These are phyloP conservation scores for Platycheirus rosarum DNA, from an alignment of 2,888 invertebrate genomes.

Conservation along the genomic window DNA sequence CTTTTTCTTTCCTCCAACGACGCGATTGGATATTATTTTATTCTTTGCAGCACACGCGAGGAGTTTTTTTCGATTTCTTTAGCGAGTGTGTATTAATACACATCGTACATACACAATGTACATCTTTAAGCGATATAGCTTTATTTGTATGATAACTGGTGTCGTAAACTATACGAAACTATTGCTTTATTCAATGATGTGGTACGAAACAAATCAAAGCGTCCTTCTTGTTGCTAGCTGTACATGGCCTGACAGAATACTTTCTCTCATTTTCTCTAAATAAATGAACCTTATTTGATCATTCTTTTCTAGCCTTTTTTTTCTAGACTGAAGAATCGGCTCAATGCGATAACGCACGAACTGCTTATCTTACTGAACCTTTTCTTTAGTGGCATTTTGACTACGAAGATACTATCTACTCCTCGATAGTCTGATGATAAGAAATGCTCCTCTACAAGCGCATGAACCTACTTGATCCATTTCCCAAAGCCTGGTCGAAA, in stretches of 20 bases:
- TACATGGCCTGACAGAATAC: too few relatives aligned
- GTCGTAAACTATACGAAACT: slow-evolving; percentile 17
- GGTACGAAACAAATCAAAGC: neutral
- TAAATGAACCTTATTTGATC: neutral
- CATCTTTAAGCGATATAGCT: slow-evolving; percentile 5
- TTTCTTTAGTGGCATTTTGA: too few relatives aligned
- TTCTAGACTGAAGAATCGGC: neutral
- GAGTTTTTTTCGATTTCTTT: too few relatives aligned
- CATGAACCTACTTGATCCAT: slow-evolving; percentile 9
- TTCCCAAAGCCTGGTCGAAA: slow-evolving; percentile 1
- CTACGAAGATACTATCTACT: too few relatives aligned
- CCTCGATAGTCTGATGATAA: neutral
- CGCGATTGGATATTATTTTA: too few relatives aligned
- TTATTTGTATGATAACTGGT: slow-evolving; percentile 23
- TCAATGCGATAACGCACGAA: neutral
- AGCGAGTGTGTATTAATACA: too few relatives aligned
- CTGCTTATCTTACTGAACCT: too few relatives aligned
- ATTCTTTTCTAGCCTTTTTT: neutral
- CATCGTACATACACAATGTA: too few relatives aligned
- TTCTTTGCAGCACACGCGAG: too few relatives aligned
- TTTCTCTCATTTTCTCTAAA: neutral
- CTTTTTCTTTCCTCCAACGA: too few relatives aligned
- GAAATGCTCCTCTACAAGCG: slow-evolving; percentile 13
- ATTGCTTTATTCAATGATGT: slow-evolving; percentile 20
- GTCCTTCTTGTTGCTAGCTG: neutral